Evolutionary conservation across 2,113 vertebrate genomes (phyloP).

Genomic region (Mormyrus iriodes): DNA sequence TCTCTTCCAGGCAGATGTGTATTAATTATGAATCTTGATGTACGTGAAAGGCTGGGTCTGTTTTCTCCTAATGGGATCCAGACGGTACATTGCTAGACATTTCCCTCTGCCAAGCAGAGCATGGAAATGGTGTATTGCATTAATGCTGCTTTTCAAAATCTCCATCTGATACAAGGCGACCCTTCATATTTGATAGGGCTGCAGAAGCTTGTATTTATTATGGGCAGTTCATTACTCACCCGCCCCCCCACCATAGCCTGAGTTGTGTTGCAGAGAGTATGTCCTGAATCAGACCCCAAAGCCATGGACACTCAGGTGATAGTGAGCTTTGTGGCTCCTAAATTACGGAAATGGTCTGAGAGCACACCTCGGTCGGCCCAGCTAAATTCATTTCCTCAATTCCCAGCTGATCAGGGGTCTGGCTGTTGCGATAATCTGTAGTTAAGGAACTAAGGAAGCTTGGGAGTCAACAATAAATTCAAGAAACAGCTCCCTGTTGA

Average conservation of each 20-base stretch:
- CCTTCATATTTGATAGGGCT: background rate
- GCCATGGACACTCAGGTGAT: background rate
- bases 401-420: background rate
- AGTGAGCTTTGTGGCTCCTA: background rate
- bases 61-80: background rate
- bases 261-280: background rate
- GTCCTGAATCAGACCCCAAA: background rate
- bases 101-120: background rate
- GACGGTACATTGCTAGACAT: background rate
- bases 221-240: background rate
- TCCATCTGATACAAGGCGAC: background rate
- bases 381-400: background rate
- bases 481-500: background rate
- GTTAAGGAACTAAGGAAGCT: background rate
- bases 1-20: constrained; percentile 6
- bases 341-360: background rate
- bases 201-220: background rate
- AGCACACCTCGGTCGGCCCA: background rate
- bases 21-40: constrained; percentile 9
- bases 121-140: background rate
- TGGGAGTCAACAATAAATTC: background rate
- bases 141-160: background rate
- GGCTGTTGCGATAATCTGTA: background rate
- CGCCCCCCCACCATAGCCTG: background rate
- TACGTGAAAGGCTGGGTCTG: background rate